Evolutionary conservation across 92 coral and sea anemone genomes (phyloP), one percentile per base, ranked within the genome.

Genomic region (Heliopora coerulea): DNA sequence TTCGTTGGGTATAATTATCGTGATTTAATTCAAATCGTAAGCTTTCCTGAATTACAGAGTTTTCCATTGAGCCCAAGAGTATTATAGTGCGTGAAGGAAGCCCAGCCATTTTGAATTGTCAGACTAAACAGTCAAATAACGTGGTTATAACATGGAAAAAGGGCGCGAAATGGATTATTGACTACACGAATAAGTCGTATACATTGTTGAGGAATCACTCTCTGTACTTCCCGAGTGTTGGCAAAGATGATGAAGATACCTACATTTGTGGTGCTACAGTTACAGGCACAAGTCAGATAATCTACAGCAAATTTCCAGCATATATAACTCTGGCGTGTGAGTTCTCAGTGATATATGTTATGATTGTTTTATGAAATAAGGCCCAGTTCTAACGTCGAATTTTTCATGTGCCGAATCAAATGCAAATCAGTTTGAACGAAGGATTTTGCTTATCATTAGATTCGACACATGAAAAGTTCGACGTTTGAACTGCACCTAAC

Each of bases 311-410:
- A 54, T 69, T 7, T 3, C 23, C 64, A 13, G 95, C 96, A 18
- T 86, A 49, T 63, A 89, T 92, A 33, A 78, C 89, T 42, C 79
- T 82, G 56, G 98, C 98, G 62, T 93, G 98, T 93, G 83, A 74
- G 98, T 86, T 30, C 15, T 19, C 52, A 27, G 15, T 1, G 0
- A 17, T 0, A 11, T 28, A n/a, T 27, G 20, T 35, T 32, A 20
- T 30, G 32, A 0, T 29, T 13, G 10, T 15, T 19, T 30, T 28
- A 32, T 15, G 23, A 56, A n/a, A n/a, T n/a, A n/a, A n/a, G n/a
- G n/a, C n/a, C n/a, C n/a, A n/a, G n/a, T n/a, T n/a, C n/a, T n/a
- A n/a, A n/a, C n/a, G n/a, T n/a, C n/a, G n/a, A n/a, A n/a, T n/a
- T n/a, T n/a, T n/a, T n/a, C n/a, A n/a, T n/a, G n/a, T n/a, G n/a